phyloP scores from a whole-genome alignment of 2,888 invertebrate species.

The Pseudococcus jackbeardsleyi region DNA sequence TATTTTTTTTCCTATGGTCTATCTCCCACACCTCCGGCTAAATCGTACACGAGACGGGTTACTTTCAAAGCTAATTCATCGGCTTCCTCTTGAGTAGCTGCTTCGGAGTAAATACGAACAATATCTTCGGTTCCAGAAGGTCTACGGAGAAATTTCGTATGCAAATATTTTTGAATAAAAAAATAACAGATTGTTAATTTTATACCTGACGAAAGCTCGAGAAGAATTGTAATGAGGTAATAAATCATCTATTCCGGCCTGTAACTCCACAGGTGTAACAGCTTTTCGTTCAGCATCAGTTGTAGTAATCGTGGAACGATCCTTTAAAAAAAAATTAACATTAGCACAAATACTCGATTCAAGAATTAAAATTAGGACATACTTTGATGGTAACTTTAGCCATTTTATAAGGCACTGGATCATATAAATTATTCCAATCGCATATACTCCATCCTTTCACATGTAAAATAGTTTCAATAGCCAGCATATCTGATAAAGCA shows the following conservation, averaged over 20 bases:
- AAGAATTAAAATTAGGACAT: constrained; percentile 64
- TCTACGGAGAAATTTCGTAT: constrained; percentile 71
- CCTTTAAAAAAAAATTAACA: constrained; percentile 71
- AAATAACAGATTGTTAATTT: background rate
- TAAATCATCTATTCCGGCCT: constrained; percentile 81
- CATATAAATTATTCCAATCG: constrained; percentile 87
- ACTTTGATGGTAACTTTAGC: constrained; percentile 88
- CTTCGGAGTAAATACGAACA: constrained; percentile 96
- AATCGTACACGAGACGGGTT: constrained; percentile 79
- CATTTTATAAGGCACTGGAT: constrained; percentile 88
- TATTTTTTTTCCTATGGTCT: constrained; percentile 22
- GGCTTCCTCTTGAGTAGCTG: constrained; percentile 79
- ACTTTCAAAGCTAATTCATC: constrained; percentile 83
- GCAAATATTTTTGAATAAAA: background rate
- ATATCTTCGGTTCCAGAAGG: constrained; percentile 98
- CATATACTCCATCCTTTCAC: constrained; percentile 82
- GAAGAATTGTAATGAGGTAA: constrained; percentile 80
- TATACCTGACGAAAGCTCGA: constrained; percentile 87
- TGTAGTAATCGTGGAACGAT: constrained; percentile 76
- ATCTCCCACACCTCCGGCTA: constrained; percentile 85
- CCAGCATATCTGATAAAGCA: constrained; percentile 94
- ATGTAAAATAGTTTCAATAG: constrained; percentile 92
- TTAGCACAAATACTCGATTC: constrained; percentile 1
- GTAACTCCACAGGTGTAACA: constrained; percentile 85
- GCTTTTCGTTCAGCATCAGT: constrained; percentile 71